These are phyloP conservation scores for Pagetopsis macropterus DNA, from an alignment of 2,797 vertebrate species.

Conservation along the genomic window DNA sequence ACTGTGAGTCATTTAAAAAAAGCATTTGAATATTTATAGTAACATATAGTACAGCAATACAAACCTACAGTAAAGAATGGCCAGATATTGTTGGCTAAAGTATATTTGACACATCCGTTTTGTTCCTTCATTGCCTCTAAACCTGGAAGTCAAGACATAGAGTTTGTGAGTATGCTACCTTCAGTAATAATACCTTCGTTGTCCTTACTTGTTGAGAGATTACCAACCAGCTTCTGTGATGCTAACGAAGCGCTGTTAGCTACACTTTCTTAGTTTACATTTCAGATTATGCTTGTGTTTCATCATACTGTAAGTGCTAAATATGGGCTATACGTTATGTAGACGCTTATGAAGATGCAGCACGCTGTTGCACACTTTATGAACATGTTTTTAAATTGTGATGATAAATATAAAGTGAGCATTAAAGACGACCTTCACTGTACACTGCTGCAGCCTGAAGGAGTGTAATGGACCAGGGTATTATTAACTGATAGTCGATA, in stretches of 20 bases:
- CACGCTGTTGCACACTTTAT: not conserved
- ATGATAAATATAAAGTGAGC: not conserved
- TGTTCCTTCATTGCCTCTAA: not conserved
- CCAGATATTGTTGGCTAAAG: not conserved
- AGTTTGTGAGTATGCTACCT: not conserved
- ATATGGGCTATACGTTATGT: not conserved
- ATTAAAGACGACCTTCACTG: not conserved
- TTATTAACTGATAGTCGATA: not conserved
- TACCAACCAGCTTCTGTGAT: not conserved
- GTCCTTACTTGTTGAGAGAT: not conserved
- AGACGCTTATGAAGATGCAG: not conserved
- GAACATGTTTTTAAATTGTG: not conserved
- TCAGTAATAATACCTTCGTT: not conserved
- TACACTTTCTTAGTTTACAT: not conserved
- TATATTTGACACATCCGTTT: not conserved
- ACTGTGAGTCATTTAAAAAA: constrained; percentile 4
- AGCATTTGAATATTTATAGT: not conserved
- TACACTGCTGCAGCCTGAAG: not conserved
- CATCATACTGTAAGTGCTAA: not conserved
- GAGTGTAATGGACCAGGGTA: not conserved
- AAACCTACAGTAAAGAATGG: not conserved
- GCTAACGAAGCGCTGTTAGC: not conserved
- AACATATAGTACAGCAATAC: not conserved
- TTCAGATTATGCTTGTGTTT: not conserved
- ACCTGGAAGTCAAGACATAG: not conserved